Conservation (phyloP, 1,140 invertebrate genomes). For the Nasonia longicornis region DNA sequence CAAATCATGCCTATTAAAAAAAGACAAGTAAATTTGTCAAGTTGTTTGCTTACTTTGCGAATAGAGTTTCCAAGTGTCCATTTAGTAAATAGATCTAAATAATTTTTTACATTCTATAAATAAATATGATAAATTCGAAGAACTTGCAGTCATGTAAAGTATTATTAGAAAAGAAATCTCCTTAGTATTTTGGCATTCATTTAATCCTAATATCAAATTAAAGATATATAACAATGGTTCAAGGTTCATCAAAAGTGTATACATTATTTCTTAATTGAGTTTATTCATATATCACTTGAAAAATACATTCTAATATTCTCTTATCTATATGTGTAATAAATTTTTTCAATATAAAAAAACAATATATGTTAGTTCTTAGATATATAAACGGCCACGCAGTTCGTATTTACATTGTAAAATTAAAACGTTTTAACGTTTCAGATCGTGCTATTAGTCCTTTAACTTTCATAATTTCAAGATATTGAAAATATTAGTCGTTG, state of each 20-base stretch:
- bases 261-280: not conserved
- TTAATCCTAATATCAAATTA: no score
- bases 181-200: no score
- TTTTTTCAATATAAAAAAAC: constrained; percentile 32
- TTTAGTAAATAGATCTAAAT: no score
- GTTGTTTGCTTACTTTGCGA: no score
- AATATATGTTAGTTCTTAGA: constrained; percentile 12
- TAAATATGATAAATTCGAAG: no score
- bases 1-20: no score
- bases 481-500: not conserved
- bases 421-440: constrained; percentile 27
- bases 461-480: not conserved
- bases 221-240: not conserved
- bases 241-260: not conserved
- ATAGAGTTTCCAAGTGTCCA: no score
- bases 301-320: constrained; percentile 27
- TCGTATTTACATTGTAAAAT: constrained; percentile 34
- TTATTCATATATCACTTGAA: constrained; percentile 20
- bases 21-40: no score
- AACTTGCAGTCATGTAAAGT: no score
- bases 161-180: no score
- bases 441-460: not conserved
- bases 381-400: not conserved
- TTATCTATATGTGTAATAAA: constrained; percentile 24
- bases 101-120: no score